These are phyloP conservation scores for Choloepus didactylus DNA, from an alignment of 2,797 vertebrate genomes.

Conservation along the genomic window DNA sequence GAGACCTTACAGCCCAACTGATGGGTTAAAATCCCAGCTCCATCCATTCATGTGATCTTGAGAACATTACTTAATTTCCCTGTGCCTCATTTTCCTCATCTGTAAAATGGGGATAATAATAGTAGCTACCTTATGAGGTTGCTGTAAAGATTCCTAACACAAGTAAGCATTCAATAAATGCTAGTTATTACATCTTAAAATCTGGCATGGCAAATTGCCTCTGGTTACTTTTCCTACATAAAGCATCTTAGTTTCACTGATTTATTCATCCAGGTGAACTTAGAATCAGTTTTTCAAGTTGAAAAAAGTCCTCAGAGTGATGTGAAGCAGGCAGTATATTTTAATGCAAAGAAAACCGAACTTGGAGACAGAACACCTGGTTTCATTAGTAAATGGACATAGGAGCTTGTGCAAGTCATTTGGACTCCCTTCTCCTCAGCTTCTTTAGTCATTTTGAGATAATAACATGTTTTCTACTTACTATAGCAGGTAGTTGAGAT, in stretches of 20 bases:
- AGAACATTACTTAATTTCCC: constrained; percentile 12
- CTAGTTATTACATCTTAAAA: constrained; percentile 1
- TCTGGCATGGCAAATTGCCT: not conserved
- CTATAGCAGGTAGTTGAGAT: not conserved
- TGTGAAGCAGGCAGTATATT: not conserved
- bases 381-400: not conserved
- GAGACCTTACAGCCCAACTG: not conserved
- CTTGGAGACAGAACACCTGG: not conserved
- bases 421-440: not conserved
- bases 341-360: constrained; percentile 29
- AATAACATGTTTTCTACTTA: constrained; percentile 46
- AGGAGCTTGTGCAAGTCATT: not conserved
- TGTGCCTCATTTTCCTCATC: not conserved
- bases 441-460: not conserved
- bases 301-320: not conserved
- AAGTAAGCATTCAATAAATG: not conserved
- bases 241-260: not conserved
- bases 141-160: constrained; percentile 11
- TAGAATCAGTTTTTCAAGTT: constrained; percentile 26
- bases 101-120: not conserved
- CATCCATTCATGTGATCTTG: not conserved
- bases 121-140: not conserved
- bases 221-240: not conserved
- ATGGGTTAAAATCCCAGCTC: constrained; percentile 24
- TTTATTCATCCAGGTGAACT: not conserved